Percentiles rank a stretch among this genome's conserved stretches.
These are phyloP conservation scores for Lagenorhynchus albirostris DNA, from an alignment of 2,113 vertebrate genomes.

Conservation along the genomic window DNA sequence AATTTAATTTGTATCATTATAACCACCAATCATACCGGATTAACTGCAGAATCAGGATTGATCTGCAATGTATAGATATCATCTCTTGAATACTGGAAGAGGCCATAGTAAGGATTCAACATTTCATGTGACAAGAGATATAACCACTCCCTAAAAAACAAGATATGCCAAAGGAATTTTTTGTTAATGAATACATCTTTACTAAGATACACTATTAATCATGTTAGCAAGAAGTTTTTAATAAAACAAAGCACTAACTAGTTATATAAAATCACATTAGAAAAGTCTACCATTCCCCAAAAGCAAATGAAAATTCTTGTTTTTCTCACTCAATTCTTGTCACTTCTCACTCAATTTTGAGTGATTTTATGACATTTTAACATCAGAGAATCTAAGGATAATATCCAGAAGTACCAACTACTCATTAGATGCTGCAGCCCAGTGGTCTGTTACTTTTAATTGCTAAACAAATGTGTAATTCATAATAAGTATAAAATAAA, in stretches of 20 bases:
- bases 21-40: slow-evolving; percentile 87
- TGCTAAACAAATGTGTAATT: slow-evolving; percentile 32
- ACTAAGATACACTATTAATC: slow-evolving; percentile 13
- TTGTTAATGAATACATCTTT: slow-evolving; percentile 29
- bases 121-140: slow-evolving; percentile 98
- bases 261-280: slow-evolving; percentile 10
- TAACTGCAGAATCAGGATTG: slow-evolving; percentile 98
- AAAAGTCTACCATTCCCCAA: slow-evolving; percentile 12
- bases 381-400: neutral
- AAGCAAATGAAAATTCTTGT: slow-evolving; percentile 17
- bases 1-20: slow-evolving; percentile 15
- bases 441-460: neutral
- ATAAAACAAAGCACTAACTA: neutral
- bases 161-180: neutral
- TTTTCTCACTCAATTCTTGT: slow-evolving; percentile 10
- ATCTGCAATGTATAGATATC: slow-evolving; percentile 99
- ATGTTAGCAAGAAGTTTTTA: neutral
- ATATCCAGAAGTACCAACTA: neutral
- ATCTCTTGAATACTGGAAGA: slow-evolving; percentile 98
- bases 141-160: slow-evolving; percentile 92
- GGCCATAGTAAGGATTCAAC: slow-evolving; percentile 99
- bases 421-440: neutral
- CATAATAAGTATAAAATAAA: slow-evolving; percentile 23
- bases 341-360: neutral
- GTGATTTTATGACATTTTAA: neutral